These are phyloP conservation scores for Busseola fusca DNA, from an alignment of 2,888 invertebrate genomes.

Conservation along the genomic window DNA sequence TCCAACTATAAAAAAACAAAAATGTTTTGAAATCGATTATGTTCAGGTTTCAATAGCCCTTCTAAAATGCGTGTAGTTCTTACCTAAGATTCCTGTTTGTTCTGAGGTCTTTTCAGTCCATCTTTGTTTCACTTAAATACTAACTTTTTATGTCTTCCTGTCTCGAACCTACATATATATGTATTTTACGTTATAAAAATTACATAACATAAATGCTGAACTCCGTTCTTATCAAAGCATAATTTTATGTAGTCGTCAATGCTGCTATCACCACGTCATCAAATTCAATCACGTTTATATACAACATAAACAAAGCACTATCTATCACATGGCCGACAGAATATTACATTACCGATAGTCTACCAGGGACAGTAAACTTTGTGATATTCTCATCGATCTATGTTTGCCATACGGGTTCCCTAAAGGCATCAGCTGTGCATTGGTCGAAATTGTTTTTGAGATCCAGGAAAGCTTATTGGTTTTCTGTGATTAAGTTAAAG, in stretches of 20 bases:
- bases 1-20: no score
- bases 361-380: slow-evolving; percentile 19
- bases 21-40: not conserved
- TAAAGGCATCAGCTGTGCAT: not conserved
- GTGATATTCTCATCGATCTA: slow-evolving; percentile 3
- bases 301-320: slow-evolving; percentile 29
- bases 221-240: slow-evolving; percentile 13
- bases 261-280: slow-evolving; percentile 33
- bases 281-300: slow-evolving; percentile 27
- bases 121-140: not conserved
- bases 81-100: not conserved
- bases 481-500: not conserved
- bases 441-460: not conserved
- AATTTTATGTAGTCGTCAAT: not conserved
- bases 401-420: not conserved
- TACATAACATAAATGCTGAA: slow-evolving; percentile 20
- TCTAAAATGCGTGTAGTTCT: not conserved
- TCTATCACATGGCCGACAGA: slow-evolving; percentile 40
- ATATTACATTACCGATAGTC: slow-evolving; percentile 29
- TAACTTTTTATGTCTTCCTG: not conserved
- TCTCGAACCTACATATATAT: not conserved
- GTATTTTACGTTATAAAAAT: slow-evolving; percentile 13
- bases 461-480: not conserved
- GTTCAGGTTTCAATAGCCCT: not conserved
- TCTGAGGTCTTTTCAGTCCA: not conserved